Conservation (phyloP, 2,113 vertebrate species). For the Periophthalmodon schlosseri region DNA sequence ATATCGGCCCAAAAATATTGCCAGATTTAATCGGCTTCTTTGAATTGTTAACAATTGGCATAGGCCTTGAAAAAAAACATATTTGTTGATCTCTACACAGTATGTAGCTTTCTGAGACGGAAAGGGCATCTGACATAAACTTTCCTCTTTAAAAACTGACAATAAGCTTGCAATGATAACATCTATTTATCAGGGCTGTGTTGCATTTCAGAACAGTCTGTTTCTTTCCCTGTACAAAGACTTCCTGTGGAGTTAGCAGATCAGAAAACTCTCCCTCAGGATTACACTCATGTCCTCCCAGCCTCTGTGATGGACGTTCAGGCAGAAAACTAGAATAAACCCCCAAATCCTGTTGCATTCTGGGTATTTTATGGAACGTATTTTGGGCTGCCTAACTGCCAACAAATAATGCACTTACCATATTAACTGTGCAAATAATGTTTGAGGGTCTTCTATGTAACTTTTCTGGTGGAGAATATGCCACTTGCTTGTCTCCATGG, state of each 20-base stretch:
- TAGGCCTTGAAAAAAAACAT: too few relatives aligned
- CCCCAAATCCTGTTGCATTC: not conserved
- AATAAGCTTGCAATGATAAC: too few relatives aligned
- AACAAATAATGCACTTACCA: not conserved
- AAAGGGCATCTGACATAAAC: too few relatives aligned
- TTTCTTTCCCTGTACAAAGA: slow-evolving; percentile 56
- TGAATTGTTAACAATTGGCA: too few relatives aligned
- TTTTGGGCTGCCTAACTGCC: not conserved
- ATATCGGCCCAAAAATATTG: too few relatives aligned
- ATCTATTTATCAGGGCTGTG: too few relatives aligned
- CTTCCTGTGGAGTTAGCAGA: slow-evolving; percentile 34
- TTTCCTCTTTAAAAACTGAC: too few relatives aligned
- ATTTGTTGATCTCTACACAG: too few relatives aligned
- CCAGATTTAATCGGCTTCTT: too few relatives aligned
- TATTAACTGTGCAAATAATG: not conserved
- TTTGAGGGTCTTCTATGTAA: not conserved
- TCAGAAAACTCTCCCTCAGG: slow-evolving; percentile 14
- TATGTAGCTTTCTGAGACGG: too few relatives aligned
- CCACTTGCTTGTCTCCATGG: too few relatives aligned
- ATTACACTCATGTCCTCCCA: slow-evolving; percentile 46
- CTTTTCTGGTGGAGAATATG: too few relatives aligned
- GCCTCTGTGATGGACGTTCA: slow-evolving; percentile 28
- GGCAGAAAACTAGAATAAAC: slow-evolving; percentile 13
- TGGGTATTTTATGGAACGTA: not conserved
- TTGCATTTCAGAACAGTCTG: slow-evolving; percentile 48